Base-by-base conservation (phyloP, 1,140 invertebrate genomes). In the Calliopsis andreniformis region DNA sequence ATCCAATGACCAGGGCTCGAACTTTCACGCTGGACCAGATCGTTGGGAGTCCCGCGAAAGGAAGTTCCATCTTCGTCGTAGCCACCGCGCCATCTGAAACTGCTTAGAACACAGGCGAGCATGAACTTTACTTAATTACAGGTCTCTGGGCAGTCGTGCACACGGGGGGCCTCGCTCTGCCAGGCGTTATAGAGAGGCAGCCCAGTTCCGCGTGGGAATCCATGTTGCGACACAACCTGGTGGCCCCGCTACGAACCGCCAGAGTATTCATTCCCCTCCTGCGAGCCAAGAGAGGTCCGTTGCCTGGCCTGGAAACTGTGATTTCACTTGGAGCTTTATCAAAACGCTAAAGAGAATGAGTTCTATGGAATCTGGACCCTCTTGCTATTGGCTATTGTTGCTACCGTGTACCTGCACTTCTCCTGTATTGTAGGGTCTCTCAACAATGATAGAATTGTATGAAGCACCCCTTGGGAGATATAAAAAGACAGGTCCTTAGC, bases 111-210 rank as follows among this genome's bases (percentile, higher is more conserved):
- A 55, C 53, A 45, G 30, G 28, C 1, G 71, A 68, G 28, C 53
- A 39, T 64, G 1, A 83, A 79, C 62, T 79, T 62, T 47, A 42
- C 61, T 83, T 70, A 83, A 83, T 92, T 92, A 32, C 86, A 96
- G 96, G 96, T 79, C 93, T 97, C 64, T 96, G 95, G 94, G 96
- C 96, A 42, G 95, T 97, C 4, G 94, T 97, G 53, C 96, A 97
- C 87, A 97, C 96, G 1, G 95, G 95, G 14, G 96, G 96, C 16
- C 93, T 94, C 76, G 94, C 95, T 62, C 93, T 95, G 88, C 92
- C 94, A 69, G 94, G 95, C n/a, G 91, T 94, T 30, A 93, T 96
- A 39, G 95, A 95, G 68, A 93, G 93, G 64, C 96, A 96, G 84
- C 94, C 96, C 68, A 94, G 95, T 2, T 91, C 94, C 1, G 95